Evolutionary conservation across 2,888 invertebrate species (phyloP).

Genomic region (Congeria kusceri): DNA sequence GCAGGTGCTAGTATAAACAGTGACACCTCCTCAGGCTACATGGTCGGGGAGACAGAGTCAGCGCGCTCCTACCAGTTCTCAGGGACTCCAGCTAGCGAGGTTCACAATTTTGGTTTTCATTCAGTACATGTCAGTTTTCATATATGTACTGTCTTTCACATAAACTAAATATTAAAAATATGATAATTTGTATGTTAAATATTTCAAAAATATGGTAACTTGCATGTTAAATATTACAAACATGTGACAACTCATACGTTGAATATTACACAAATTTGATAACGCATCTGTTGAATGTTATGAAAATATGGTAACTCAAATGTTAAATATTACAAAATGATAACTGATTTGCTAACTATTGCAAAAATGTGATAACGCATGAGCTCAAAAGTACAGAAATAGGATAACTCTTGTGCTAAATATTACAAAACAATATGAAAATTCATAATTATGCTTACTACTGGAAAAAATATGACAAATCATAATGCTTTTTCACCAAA

Average conservation of each 20-base stretch:
- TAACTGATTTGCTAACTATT: too few relatives aligned
- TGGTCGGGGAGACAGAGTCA: conserved; percentile 78
- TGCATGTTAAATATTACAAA: neutral
- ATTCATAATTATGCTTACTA: too few relatives aligned
- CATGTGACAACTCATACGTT: neutral
- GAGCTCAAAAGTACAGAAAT: too few relatives aligned
- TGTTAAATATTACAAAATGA: too few relatives aligned
- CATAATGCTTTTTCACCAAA: too few relatives aligned
- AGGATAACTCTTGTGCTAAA: too few relatives aligned
- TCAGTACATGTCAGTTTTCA: neutral
- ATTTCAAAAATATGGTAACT: too few relatives aligned
- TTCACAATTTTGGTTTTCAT: conserved; percentile 26
- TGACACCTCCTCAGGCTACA: conserved; percentile 75
- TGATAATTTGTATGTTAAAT: too few relatives aligned
- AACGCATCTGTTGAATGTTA: neutral
- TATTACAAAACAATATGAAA: too few relatives aligned
- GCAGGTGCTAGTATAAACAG: conserved; percentile 72
- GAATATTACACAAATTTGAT: neutral
- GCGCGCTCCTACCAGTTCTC: conserved; percentile 72
- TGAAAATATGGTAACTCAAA: too few relatives aligned
- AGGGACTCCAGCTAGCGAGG: conserved; percentile 75
- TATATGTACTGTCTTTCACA: neutral
- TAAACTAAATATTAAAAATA: neutral
- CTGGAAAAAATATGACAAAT: too few relatives aligned
- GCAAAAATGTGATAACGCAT: too few relatives aligned